phyloP scores from a whole-genome alignment of 1,140 invertebrate genomes.

The Hyles euphorbiae region DNA sequence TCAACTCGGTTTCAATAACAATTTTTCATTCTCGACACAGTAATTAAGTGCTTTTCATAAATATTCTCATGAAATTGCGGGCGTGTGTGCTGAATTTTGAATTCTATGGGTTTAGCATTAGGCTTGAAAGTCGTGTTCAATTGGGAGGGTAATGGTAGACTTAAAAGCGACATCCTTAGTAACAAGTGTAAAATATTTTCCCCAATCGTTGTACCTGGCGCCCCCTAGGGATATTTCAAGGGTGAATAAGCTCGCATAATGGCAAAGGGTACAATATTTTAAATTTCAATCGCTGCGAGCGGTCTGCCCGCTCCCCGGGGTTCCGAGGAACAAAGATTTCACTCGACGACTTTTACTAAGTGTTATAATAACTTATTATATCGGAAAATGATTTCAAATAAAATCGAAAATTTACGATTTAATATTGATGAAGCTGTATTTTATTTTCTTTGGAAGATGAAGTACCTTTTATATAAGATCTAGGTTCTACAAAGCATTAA shows the following conservation, averaged over 20 bases:
- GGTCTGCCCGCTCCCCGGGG: slow-evolving; percentile 53
- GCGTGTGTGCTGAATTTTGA: slow-evolving; percentile 21
- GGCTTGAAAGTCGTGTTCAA: slow-evolving; percentile 31
- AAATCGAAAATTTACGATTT: slow-evolving; percentile 1
- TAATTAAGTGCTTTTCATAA: slow-evolving; percentile 75
- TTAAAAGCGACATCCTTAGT: slow-evolving; percentile 70
- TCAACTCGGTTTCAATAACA: slow-evolving; percentile 73
- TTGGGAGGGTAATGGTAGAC: slow-evolving; percentile 38
- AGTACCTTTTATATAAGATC: too few species aligned
- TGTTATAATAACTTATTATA: slow-evolving; percentile 60
- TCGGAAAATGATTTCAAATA: slow-evolving; percentile 22
- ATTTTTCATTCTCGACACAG: slow-evolving; percentile 74
- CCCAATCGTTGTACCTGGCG: slow-evolving; percentile 72
- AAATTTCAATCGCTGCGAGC: slow-evolving; percentile 76
- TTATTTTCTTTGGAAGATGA: too few species aligned
- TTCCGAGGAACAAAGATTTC: slow-evolving; percentile 64
- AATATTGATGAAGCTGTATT: not conserved
- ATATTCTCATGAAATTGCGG: slow-evolving; percentile 43
- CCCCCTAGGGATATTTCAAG: slow-evolving; percentile 76
- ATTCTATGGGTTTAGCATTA: slow-evolving; percentile 30
- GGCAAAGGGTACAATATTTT: slow-evolving; percentile 76
- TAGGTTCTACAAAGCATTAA: too few species aligned
- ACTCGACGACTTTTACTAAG: slow-evolving; percentile 64
- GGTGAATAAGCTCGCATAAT: slow-evolving; percentile 76
- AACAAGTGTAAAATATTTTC: slow-evolving; percentile 76